phyloP scores from a whole-genome alignment of 2,797 vertebrate genomes.

The Percopsis omiscomaycus region DNA sequence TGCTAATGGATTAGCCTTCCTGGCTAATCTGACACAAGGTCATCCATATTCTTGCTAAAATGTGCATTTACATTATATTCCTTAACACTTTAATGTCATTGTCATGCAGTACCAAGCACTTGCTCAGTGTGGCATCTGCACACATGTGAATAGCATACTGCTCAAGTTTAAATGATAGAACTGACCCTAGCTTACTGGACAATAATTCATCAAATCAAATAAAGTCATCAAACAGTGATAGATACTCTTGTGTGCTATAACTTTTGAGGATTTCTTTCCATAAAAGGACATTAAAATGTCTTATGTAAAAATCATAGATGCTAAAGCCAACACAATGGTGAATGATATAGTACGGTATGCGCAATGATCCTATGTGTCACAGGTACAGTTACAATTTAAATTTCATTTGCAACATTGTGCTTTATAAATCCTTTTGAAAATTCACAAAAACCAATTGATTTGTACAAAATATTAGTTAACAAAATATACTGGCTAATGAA shows the following conservation, averaged over 20 bases:
- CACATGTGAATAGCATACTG: constrained; percentile 39
- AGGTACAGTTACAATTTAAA: constrained; percentile 5
- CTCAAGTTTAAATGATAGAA: constrained; percentile 67
- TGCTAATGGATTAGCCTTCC: too few species aligned
- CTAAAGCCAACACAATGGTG: not conserved
- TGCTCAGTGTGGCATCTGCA: not conserved
- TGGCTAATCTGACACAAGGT: too few species aligned
- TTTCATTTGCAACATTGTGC: not conserved
- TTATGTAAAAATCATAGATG: constrained; percentile 24
- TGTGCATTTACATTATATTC: not conserved
- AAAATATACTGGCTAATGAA: too few species aligned
- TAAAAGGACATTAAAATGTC: constrained; percentile 33
- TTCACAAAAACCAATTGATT: not conserved
- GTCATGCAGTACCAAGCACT: not conserved
- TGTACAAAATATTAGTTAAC: not conserved
- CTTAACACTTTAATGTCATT: not conserved
- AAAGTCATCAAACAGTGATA: constrained; percentile 53
- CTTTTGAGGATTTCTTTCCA: constrained; percentile 44
- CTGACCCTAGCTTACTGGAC: constrained; percentile 66
- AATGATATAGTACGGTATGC: constrained; percentile 1
- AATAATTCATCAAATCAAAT: constrained; percentile 46
- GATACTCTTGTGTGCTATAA: constrained; percentile 59
- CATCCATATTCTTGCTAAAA: not conserved
- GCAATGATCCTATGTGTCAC: constrained; percentile 26
- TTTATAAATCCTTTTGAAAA: not conserved